These are phyloP conservation scores for Luehdorfia chinensis DNA, from an alignment of 1,140 invertebrate genomes.

Conservation along the genomic window DNA sequence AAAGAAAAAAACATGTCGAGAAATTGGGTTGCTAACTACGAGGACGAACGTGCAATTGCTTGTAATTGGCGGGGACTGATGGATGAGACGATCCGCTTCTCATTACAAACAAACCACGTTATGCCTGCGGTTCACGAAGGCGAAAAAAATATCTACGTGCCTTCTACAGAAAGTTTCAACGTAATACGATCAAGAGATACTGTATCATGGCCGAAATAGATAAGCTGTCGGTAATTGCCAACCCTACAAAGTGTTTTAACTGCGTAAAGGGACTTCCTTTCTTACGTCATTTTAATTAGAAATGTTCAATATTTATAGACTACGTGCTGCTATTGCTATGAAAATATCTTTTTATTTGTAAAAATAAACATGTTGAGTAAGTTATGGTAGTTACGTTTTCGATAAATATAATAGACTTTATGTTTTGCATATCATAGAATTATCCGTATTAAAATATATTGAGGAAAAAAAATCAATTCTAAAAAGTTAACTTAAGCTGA, in stretches of 20 bases:
- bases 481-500: too few species aligned
- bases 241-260: conserved; percentile 26
- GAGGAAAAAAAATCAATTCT: too few species aligned
- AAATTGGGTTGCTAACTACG: conserved; percentile 41
- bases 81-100: conserved; percentile 48
- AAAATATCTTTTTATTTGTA: conserved; percentile 2
- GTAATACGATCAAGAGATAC: conserved; percentile 30
- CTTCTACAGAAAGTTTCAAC: background rate
- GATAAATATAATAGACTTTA: background rate
- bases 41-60: conserved; percentile 45
- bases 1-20: too few species aligned
- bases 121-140: conserved; percentile 16
- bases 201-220: too few species aligned
- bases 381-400: background rate
- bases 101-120: conserved; percentile 41
- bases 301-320: conserved; percentile 7
- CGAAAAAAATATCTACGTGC: conserved; percentile 17
- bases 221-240: conserved; percentile 56
- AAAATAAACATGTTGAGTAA: background rate
- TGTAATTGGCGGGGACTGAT: conserved; percentile 63
- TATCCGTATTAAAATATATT: background rate
- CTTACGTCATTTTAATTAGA: conserved; percentile 9
- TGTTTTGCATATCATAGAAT: background rate
- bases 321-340: background rate
- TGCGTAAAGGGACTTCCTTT: conserved; percentile 15